Percentiles rank a stretch among this genome's conserved stretches.
phyloP scores from a whole-genome alignment of 2,113 vertebrate genomes.

The Panurus biarmicus region DNA sequence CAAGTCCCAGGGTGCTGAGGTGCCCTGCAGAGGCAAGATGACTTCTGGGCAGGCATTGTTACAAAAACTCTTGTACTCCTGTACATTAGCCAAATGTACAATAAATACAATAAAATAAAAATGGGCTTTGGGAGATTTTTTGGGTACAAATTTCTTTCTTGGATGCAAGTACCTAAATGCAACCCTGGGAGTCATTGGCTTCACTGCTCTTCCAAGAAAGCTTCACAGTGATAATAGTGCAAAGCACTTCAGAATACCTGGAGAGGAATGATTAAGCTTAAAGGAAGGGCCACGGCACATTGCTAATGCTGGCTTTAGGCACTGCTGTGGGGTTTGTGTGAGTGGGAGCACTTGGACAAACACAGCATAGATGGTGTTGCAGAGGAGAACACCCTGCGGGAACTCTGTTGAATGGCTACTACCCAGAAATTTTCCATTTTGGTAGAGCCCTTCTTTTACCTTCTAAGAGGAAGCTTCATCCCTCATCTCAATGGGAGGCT shows the following conservation, averaged over 20 bases:
- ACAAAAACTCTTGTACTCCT: not conserved
- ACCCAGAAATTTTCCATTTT: not conserved
- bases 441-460: not conserved
- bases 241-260: not conserved
- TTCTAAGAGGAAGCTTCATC: not conserved
- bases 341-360: not conserved
- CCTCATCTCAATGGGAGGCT: not conserved
- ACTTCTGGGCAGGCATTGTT: not conserved
- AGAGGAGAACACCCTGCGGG: not conserved
- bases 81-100: too few relatives aligned
- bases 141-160: not conserved
- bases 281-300: fast-evolving
- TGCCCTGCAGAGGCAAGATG: not conserved
- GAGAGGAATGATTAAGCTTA: not conserved
- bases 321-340: not conserved
- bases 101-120: too few relatives aligned
- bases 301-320: not conserved
- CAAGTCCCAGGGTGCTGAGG: not conserved
- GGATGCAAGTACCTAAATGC: not conserved
- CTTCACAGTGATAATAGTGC: not conserved
- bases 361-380: not conserved
- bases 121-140: not conserved
- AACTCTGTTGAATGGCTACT: not conserved
- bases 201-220: not conserved
- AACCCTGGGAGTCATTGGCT: not conserved